Evolutionary conservation across 1,140 invertebrate genomes (phyloP), one percentile per base, ranked within the genome.

Genomic region (Lordiphosa collinella): DNA sequence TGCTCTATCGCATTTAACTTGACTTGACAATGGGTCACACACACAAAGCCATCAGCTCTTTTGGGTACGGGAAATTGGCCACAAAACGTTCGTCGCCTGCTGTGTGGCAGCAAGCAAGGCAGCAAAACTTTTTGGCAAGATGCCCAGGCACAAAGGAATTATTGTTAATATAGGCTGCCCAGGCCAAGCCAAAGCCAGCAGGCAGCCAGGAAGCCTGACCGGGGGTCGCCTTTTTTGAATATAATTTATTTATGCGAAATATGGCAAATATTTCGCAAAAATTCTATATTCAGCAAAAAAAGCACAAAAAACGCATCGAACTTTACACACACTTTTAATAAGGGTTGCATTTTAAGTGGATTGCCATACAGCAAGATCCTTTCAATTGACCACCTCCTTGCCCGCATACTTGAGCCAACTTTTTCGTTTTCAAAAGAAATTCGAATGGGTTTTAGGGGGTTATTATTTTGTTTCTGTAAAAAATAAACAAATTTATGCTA

Each of bases 101-200:
- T 78, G 70, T 74, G 73, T 54, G 60, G 63, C 36, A 52, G 58
- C 44, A 56, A 52, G 13, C 48, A 37, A 51, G 38, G 52, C 49
- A 32, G 13, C 46, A 14, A 46, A 82, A 82, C 48, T 64, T 72
- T 71, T 84, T 82, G 76, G 76, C 78, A 55, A 72, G 62, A 72
- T 72, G 76, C 76, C 76, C 78, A 59, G 46, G 58, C 62, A 68
- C 78, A 84, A 72, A 76, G 67, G 48, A 82, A 76, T 76, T 84
- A 75, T 76, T 76, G 78, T 84, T 82, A 82, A 84, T 82, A 82
- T 84, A 72, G 76, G 71, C 76, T 71, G 69, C 64, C 41, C 64
- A 35, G 49, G 50, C 50, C 56, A 46, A 54, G 32, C 37, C 48
- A 37, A 50, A 44, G 18, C 52, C 47, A 55, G 53, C 57, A 11